Base-by-base conservation (phyloP, 2,888 invertebrate genomes). In the Isotomurus palustris region DNA sequence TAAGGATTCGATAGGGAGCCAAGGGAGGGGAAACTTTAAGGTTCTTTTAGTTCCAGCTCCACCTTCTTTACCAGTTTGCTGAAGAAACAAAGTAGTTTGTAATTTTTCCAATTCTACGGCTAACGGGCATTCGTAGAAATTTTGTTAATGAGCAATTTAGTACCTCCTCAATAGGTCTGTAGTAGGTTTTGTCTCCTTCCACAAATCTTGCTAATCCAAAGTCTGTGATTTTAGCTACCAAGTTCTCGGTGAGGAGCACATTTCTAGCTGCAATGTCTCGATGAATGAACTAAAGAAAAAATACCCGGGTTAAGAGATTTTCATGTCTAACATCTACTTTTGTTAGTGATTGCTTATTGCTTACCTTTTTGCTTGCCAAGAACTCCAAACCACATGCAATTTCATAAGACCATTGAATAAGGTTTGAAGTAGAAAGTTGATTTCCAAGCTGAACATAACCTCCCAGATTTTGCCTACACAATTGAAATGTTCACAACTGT, bases 231-330 rank as follows among this genome's bases (percentile, higher is more conserved):
- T 58, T 58, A n/a, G 54, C 58, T 32, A 38, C 38, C 4, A 19
- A 21, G 12, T 49, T 12, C 6, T 43, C 40, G 24, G 41, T 25
- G 12, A 66, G 21, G 3, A 66, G 35, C 10, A 66, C 29, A 47
- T 66, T 66, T 28, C 66, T 57, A 1, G 63, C 61, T 27, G 66
- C 66, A 27, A 63, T 41, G 24, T 66, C 65, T 14, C 56, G 52
- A 48, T 66, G 65, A 17, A 66, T 41, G n/a, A 62, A 36, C 14
- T 53, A 21, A 48, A 54, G 19, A 5, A 14, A 21, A 21, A 35
- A 36, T 35, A 28, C n/a, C n/a, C n/a, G n/a, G n/a, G n/a, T n/a
- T n/a, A n/a, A n/a, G n/a, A n/a, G n/a, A n/a, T n/a, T n/a, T n/a
- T n/a, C n/a, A n/a, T n/a, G n/a, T n/a, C n/a, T n/a, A 45, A 25